Percentiles rank a stretch among this genome's conserved stretches.
Evolutionary conservation across 2,888 invertebrate species (phyloP).

Genomic region (Tethea ocularis): DNA sequence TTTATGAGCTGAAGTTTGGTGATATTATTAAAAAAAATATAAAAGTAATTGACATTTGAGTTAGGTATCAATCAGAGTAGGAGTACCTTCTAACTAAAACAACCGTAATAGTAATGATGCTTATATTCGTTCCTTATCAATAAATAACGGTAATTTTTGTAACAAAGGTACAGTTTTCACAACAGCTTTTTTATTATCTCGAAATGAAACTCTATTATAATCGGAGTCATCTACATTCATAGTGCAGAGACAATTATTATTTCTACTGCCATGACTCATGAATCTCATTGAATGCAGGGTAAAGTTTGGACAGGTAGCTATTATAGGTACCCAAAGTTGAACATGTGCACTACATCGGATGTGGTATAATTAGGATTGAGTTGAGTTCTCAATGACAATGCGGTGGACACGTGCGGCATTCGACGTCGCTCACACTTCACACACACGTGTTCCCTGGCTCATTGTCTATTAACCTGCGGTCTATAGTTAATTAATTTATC

Average conservation of each 20-base stretch:
- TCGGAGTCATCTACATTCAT: neutral
- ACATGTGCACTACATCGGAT: neutral
- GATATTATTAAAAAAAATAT: no score
- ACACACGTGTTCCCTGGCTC: constrained; percentile 32
- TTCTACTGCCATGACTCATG: neutral
- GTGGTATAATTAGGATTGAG: constrained; percentile 1
- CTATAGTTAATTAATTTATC: constrained; percentile 45
- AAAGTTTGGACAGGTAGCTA: neutral
- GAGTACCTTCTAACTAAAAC: no score
- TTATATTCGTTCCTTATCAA: no score
- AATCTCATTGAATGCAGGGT: neutral
- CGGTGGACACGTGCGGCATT: constrained; percentile 14
- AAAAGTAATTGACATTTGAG: no score
- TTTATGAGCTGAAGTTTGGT: no score
- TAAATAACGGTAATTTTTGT: no score
- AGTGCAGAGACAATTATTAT: neutral
- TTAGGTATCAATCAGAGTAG: no score
- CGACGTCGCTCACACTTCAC: constrained; percentile 9
- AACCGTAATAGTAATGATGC: no score
- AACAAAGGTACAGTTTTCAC: no score
- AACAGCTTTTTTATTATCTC: no score
- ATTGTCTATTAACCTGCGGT: constrained; percentile 27
- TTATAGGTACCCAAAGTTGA: neutral
- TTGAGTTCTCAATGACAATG: constrained; percentile 2
- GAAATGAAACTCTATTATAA: no score